phyloP scores from a whole-genome alignment of 2,797 vertebrate genomes.

The Mormyrus hasselquistii region DNA sequence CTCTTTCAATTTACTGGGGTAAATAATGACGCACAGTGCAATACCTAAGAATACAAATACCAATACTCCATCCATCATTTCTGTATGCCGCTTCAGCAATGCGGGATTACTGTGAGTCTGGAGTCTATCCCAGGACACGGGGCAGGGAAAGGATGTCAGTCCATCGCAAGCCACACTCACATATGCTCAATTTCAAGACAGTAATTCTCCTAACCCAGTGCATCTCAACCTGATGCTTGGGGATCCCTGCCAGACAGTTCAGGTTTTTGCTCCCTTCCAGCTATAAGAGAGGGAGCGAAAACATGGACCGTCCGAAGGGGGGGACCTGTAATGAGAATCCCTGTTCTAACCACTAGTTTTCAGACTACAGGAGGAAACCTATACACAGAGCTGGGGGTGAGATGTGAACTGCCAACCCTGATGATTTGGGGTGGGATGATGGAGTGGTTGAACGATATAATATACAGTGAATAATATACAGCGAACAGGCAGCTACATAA shows the following conservation, averaged over 20 bases:
- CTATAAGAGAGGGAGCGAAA: not conserved
- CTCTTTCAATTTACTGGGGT: not conserved
- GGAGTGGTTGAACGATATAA: not conserved
- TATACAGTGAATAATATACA: not conserved
- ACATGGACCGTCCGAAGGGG: not conserved
- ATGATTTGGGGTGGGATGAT: not conserved
- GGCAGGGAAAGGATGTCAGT: not conserved
- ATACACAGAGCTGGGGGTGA: not conserved
- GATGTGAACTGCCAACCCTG: no score
- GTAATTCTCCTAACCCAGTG: not conserved
- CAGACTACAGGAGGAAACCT: not conserved
- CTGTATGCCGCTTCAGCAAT: not conserved
- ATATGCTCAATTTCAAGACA: not conserved
- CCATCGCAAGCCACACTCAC: not conserved
- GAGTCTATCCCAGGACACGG: not conserved
- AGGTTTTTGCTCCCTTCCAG: not conserved
- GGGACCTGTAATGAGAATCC: not conserved
- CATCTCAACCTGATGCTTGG: not conserved
- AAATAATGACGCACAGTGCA: not conserved
- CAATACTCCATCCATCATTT: not conserved
- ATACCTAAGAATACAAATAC: not conserved
- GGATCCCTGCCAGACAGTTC: not conserved
- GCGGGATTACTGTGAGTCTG: not conserved
- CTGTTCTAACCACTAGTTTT: not conserved
- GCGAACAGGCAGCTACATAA: not conserved